Conservation (phyloP, 2,113 vertebrate species). For the Todiramphus saurophagus region DNA sequence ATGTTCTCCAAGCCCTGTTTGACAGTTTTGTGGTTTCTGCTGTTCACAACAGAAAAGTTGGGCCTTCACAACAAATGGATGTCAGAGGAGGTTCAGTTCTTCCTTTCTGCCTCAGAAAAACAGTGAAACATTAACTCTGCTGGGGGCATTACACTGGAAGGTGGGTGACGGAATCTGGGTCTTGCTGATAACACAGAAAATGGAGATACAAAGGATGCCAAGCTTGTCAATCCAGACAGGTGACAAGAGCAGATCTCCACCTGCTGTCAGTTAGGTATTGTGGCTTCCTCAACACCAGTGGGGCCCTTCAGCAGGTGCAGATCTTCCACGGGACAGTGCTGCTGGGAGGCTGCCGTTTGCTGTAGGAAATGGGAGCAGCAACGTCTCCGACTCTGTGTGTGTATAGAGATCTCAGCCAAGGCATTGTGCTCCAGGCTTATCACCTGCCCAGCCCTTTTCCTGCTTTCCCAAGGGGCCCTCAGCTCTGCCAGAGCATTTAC, state of each 20-base stretch:
- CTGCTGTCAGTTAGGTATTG: neutral
- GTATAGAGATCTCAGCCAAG: neutral
- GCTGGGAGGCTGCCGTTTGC: neutral
- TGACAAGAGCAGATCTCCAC: neutral
- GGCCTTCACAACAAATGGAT: neutral
- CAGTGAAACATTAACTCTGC: neutral
- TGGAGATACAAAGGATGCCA: neutral
- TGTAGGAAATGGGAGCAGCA: neutral
- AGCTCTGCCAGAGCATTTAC: neutral
- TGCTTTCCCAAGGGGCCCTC: neutral
- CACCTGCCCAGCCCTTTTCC: neutral
- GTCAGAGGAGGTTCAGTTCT: neutral
- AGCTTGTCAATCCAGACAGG: neutral
- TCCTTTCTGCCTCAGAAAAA: neutral
- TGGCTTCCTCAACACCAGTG: neutral
- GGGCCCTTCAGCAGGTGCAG: neutral
- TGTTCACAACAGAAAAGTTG: neutral
- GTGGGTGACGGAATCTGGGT: neutral
- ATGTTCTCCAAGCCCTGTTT: neutral
- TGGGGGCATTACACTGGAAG: neutral
- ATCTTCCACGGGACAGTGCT: neutral
- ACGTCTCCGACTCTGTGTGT: neutral
- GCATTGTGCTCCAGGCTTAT: neutral
- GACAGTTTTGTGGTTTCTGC: neutral
- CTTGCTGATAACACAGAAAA: neutral